These are phyloP conservation scores for Stictocephala bisonia DNA, from an alignment of 2,888 invertebrate species.

Conservation along the genomic window DNA sequence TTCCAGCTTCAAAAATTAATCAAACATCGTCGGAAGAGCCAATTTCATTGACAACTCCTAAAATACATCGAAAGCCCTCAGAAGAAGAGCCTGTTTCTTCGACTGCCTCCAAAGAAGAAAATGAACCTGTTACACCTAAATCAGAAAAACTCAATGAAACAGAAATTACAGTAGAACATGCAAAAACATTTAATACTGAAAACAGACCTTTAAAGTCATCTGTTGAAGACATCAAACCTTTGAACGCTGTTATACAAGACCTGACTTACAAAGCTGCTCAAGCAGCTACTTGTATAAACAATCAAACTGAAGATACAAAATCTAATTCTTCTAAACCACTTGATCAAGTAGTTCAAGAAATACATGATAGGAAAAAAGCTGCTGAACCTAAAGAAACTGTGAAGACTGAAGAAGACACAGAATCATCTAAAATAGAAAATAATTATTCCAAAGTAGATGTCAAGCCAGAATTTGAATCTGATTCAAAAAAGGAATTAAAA, in stretches of 20 bases:
- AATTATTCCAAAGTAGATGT: too few relatives aligned
- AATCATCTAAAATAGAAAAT: too few relatives aligned
- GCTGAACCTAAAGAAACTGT: conserved; percentile 47
- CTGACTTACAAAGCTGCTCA: conserved; percentile 50
- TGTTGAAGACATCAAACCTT: conserved; percentile 51
- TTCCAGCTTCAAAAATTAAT: conserved; percentile 2
- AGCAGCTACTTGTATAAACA: conserved; percentile 31
- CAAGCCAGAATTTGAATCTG: too few relatives aligned
- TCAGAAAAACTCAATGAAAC: background rate
- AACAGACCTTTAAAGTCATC: conserved; percentile 30
- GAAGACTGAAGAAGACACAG: too few relatives aligned
- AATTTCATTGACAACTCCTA: conserved; percentile 12
- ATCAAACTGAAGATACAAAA: conserved; percentile 38
- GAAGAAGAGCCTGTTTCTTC: background rate
- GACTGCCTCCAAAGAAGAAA: conserved; percentile 11
- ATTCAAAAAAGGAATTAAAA: too few relatives aligned
- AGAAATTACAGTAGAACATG: conserved; percentile 43
- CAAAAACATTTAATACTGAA: conserved; percentile 25
- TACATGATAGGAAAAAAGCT: conserved; percentile 51
- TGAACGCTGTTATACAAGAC: conserved; percentile 56
- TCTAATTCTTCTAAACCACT: conserved; percentile 49
- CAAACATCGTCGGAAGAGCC: background rate
- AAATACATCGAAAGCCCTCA: too few relatives aligned
- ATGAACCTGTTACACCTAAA: background rate
- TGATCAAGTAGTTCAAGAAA: conserved; percentile 54